A percentile compares a stretch with the other conserved stretches of the same genome.
phyloP scores from a whole-genome alignment of 1,140 invertebrate genomes.

The Bombus fervidus region DNA sequence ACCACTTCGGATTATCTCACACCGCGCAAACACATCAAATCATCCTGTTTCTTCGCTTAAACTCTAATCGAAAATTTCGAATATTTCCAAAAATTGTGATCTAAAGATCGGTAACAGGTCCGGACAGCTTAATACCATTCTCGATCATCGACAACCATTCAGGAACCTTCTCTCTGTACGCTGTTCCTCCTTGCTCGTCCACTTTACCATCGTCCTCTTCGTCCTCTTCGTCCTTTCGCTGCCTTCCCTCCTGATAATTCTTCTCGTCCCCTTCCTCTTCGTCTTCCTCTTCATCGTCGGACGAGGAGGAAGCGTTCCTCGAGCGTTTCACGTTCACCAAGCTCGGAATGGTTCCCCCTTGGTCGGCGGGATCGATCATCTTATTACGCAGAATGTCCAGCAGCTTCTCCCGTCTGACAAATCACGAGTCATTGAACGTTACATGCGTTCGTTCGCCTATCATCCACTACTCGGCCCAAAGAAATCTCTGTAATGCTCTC shows the following conservation, averaged over 20 bases:
- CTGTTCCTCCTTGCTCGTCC: conserved; percentile 48
- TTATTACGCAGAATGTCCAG: conserved; percentile 76
- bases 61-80: neutral
- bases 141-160: conserved; percentile 58
- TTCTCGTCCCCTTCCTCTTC: conserved; percentile 12
- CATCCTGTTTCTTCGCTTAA: neutral
- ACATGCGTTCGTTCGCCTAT: conserved; percentile 38
- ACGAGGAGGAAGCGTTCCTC: conserved; percentile 56
- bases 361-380: conserved; percentile 63
- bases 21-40: neutral
- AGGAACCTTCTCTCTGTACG: conserved; percentile 32
- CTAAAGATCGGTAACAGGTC: conserved; percentile 80
- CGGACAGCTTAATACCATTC: conserved; percentile 71
- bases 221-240: conserved; percentile 20
- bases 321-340: neutral
- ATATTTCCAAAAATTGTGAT: neutral
- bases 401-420: conserved; percentile 80
- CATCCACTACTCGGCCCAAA: conserved; percentile 64
- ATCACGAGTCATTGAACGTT: conserved; percentile 78
- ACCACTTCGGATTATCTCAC: neutral
- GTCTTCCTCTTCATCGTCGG: conserved; percentile 29
- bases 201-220: conserved; percentile 44
- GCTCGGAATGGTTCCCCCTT: conserved; percentile 23
- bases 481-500: conserved; percentile 66
- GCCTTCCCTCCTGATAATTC: conserved; percentile 7